Evolutionary conservation across 2,888 invertebrate genomes (phyloP).

Genomic region (Andrena fulva): DNA sequence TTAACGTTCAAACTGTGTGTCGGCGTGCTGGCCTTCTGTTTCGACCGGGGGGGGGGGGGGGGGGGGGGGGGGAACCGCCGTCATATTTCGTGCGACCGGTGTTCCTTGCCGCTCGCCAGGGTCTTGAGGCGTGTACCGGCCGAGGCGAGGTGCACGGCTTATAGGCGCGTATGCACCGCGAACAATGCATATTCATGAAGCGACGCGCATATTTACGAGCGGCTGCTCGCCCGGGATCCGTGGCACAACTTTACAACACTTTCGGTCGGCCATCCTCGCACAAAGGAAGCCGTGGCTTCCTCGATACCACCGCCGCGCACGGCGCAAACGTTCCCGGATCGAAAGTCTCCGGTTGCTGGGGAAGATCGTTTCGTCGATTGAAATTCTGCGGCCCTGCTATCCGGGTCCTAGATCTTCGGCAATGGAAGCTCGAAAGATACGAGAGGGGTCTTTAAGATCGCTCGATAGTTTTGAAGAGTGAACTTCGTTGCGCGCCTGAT

Average conservation of each 20-base stretch:
- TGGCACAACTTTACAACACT: slow-evolving; percentile 75
- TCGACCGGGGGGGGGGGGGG: slow-evolving; percentile 28
- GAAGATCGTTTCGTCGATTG: slow-evolving; percentile 24
- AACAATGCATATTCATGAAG: slow-evolving; percentile 75
- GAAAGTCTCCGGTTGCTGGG: slow-evolving; percentile 28
- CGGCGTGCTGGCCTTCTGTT: slow-evolving; percentile 36
- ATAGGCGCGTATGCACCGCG: slow-evolving; percentile 70
- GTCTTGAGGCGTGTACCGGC: slow-evolving; percentile 61
- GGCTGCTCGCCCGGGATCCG: slow-evolving; percentile 73
- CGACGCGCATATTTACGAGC: slow-evolving; percentile 77
- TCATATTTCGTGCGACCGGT: slow-evolving; percentile 63
- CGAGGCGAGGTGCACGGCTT: slow-evolving; percentile 45
- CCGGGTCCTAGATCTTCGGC: not conserved
- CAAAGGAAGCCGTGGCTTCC: slow-evolving; percentile 51
- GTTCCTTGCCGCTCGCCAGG: slow-evolving; percentile 48
- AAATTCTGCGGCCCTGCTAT: not conserved
- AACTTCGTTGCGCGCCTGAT: no score
- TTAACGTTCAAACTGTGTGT: slow-evolving; percentile 41
- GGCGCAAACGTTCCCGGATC: slow-evolving; percentile 46
- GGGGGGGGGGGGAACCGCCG: no score
- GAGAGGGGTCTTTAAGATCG: no score
- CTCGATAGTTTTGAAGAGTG: no score
- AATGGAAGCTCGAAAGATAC: not conserved
- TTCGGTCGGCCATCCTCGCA: slow-evolving; percentile 59
- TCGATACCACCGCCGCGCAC: slow-evolving; percentile 27